A percentile compares a stretch with the other conserved stretches of the same genome.
These are phyloP conservation scores for Bothrops jararaca DNA, from an alignment of 2,113 vertebrate species.

Conservation along the genomic window DNA sequence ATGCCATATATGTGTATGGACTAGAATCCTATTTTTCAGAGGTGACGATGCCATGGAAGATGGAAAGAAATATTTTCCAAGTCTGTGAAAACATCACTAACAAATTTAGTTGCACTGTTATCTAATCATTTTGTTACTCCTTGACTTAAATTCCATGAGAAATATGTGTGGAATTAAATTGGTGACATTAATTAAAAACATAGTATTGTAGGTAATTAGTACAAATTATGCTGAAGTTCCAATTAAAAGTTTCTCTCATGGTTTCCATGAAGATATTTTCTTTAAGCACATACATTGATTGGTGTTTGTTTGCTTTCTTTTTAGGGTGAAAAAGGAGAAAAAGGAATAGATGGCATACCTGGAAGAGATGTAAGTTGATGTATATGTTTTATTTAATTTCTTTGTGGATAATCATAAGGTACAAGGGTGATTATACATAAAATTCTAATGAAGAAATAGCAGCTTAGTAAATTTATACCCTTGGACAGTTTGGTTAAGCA, in stretches of 20 bases:
- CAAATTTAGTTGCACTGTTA: not conserved
- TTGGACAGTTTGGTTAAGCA: not conserved
- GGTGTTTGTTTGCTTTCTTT: conserved; percentile 45
- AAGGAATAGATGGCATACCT: conserved; percentile 64
- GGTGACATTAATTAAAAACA: not conserved
- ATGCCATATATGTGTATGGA: not conserved
- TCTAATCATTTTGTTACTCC: not conserved
- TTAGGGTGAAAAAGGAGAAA: conserved; percentile 76
- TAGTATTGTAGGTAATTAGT: not conserved
- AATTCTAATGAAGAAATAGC: not conserved
- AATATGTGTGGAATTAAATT: not conserved
- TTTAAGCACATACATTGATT: not conserved
- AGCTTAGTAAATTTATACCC: not conserved
- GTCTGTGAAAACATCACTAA: not conserved
- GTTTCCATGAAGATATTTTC: conserved; percentile 8
- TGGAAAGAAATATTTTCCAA: not conserved
- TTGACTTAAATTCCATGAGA: not conserved
- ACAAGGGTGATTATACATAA: not conserved
- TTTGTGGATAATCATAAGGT: not conserved
- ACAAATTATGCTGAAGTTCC: not conserved
- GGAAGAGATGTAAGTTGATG: conserved; percentile 69
- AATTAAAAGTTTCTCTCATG: conserved; percentile 21
- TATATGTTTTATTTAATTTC: not conserved
- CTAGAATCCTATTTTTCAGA: not conserved
- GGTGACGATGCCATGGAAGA: not conserved